Evolutionary conservation across 2,888 invertebrate species (phyloP).

Genomic region (Cistogaster globosa): DNA sequence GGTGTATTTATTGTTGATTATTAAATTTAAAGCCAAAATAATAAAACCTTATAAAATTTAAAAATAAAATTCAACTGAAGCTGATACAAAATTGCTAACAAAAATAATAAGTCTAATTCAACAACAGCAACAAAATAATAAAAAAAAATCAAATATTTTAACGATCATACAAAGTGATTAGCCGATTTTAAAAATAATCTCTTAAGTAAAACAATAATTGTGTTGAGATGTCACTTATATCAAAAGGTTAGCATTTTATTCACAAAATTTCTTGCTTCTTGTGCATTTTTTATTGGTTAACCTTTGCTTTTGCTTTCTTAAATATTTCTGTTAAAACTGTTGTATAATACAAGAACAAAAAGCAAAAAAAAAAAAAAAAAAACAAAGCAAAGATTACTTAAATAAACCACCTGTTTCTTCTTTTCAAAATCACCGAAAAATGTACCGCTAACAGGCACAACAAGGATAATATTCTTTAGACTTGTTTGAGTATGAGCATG

Average conservation of each 20-base stretch:
- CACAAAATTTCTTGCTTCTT: not conserved
- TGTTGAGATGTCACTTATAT: not conserved
- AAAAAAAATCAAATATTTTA: conserved; percentile 30
- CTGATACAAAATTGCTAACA: conserved; percentile 34
- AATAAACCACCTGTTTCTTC: conserved; percentile 58
- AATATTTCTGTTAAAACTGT: conserved; percentile 10
- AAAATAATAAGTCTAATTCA: conserved; percentile 10
- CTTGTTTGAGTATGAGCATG: conserved; percentile 9
- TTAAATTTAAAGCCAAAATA: conserved; percentile 33
- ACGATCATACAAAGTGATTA: conserved; percentile 43
- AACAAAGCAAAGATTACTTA: not conserved
- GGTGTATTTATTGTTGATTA: conserved; percentile 49
- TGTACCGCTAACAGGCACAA: conserved; percentile 71
- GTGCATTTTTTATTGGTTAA: not conserved
- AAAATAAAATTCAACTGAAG: conserved; percentile 27
- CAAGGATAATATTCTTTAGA: conserved; percentile 57
- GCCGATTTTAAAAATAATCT: conserved; percentile 8
- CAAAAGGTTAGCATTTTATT: conserved; percentile 5
- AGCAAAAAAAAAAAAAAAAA: not conserved
- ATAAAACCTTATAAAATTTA: conserved; percentile 14
- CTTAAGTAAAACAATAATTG: conserved; percentile 14
- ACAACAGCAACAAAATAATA: not conserved
- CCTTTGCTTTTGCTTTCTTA: conserved; percentile 13
- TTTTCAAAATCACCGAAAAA: conserved; percentile 66
- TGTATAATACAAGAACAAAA: too few species aligned